Percentiles rank a stretch among this genome's conserved stretches.
These are phyloP conservation scores for Ellobium chinense DNA, from an alignment of 2,888 invertebrate species.

Conservation along the genomic window DNA sequence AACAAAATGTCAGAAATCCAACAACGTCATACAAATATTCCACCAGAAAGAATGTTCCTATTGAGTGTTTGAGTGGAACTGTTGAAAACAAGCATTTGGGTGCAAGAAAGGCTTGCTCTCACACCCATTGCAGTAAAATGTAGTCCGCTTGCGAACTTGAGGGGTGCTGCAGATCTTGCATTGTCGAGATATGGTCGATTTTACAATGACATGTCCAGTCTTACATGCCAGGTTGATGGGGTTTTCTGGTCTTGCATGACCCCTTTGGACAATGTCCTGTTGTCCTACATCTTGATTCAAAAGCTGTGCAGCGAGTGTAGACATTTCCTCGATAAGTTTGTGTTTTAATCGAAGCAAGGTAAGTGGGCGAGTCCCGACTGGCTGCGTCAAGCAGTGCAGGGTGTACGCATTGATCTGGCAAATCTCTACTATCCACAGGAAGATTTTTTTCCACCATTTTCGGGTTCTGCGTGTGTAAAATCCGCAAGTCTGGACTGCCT, in stretches of 20 bases:
- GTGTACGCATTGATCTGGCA: not conserved
- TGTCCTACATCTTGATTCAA: not conserved
- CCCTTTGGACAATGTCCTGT: not conserved
- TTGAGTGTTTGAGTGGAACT: no score
- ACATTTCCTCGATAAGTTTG: not conserved
- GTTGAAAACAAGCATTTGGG: not conserved
- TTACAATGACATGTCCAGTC: not conserved
- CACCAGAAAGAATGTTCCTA: no score
- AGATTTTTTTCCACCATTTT: conserved; percentile 5
- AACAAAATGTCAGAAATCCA: no score
- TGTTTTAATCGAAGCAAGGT: not conserved
- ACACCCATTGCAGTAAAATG: conserved; percentile 2
- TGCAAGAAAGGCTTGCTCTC: not conserved
- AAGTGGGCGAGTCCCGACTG: not conserved
- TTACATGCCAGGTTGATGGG: not conserved
- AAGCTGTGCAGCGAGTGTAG: not conserved
- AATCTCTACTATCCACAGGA: not conserved
- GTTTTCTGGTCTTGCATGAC: not conserved
- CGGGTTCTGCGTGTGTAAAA: not conserved
- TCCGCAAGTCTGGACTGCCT: not conserved
- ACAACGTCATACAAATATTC: no score
- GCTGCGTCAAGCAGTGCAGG: not conserved
- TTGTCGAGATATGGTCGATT: not conserved
- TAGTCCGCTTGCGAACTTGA: not conserved
- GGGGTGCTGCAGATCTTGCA: conserved; percentile 4